These are phyloP conservation scores for Brachyalestes nurse DNA, from an alignment of 2,797 vertebrate species.

Conservation along the genomic window DNA sequence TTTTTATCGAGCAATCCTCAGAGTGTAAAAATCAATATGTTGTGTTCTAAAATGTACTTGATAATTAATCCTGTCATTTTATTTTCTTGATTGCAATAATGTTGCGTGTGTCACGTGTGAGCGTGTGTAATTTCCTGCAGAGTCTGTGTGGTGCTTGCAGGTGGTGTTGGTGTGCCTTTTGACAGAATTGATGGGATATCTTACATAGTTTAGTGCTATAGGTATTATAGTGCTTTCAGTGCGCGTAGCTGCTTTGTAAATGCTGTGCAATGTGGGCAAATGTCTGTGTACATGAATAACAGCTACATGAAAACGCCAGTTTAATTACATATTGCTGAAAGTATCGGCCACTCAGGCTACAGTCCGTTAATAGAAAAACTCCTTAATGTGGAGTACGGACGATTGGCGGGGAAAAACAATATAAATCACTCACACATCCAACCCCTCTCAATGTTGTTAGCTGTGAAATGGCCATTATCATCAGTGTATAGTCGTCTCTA, in stretches of 20 bases:
- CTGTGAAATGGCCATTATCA: slow-evolving; percentile 58
- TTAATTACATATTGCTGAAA: not conserved
- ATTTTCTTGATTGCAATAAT: slow-evolving; percentile 61
- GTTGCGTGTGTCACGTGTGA: slow-evolving; percentile 51
- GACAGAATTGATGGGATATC: slow-evolving; percentile 50
- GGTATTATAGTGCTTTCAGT: not conserved
- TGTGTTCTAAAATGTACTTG: slow-evolving; percentile 63
- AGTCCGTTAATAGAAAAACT: not conserved
- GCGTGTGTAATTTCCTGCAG: slow-evolving; percentile 49
- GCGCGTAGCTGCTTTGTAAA: slow-evolving; percentile 10
- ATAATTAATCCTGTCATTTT: slow-evolving; percentile 65
- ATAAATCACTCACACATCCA: not conserved
- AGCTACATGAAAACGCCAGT: not conserved
- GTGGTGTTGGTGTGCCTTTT: slow-evolving; percentile 56
- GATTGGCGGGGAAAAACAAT: not conserved
- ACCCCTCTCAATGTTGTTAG: slow-evolving; percentile 50
- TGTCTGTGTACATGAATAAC: not conserved
- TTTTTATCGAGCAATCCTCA: slow-evolving; percentile 66
- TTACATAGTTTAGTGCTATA: not conserved
- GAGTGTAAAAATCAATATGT: slow-evolving; percentile 64
- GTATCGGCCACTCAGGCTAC: not conserved
- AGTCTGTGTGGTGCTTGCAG: slow-evolving; percentile 54
- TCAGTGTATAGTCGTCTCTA: slow-evolving; percentile 67
- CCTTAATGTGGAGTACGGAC: not conserved
- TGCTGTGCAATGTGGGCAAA: slow-evolving; percentile 21